Evolutionary conservation across 2,113 vertebrate species (phyloP).

Genomic region (Motacilla alba): DNA sequence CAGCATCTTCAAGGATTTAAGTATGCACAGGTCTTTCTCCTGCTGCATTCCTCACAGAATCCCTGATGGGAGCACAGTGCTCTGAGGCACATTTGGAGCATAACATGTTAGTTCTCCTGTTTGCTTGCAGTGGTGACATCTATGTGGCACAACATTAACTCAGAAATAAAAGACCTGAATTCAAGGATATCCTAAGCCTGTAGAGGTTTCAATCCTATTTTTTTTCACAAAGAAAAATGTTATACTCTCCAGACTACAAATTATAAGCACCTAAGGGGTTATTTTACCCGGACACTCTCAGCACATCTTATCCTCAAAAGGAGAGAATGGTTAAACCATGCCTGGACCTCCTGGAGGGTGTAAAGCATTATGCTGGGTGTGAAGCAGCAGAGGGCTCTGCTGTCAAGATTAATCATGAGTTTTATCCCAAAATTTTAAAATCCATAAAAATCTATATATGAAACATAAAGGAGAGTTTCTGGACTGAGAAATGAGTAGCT

Average conservation of each 20-base stretch:
- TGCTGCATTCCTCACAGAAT: not conserved
- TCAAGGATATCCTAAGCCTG: not conserved
- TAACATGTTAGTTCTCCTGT: not conserved
- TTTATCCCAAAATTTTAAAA: not conserved
- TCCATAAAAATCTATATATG: not conserved
- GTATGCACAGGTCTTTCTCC: not conserved
- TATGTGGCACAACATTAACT: not conserved
- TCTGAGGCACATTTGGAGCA: not conserved
- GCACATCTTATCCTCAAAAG: not conserved
- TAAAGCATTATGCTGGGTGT: not conserved
- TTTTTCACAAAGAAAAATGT: not conserved
- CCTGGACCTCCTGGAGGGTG: not conserved
- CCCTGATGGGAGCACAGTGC: not conserved
- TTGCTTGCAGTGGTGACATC: not conserved
- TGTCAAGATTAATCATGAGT: not conserved
- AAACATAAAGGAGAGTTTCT: not conserved
- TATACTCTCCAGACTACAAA: not conserved
- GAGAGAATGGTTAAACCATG: not conserved
- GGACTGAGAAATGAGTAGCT: not conserved
- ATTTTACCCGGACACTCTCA: accelerated
- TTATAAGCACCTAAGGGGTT: accelerated
- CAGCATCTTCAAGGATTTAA: not conserved
- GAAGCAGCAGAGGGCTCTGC: not conserved
- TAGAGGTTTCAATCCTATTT: not conserved
- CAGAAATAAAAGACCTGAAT: not conserved